phyloP scores from a whole-genome alignment of 2,797 vertebrate genomes.

The Kryptolebias ocellatus region DNA sequence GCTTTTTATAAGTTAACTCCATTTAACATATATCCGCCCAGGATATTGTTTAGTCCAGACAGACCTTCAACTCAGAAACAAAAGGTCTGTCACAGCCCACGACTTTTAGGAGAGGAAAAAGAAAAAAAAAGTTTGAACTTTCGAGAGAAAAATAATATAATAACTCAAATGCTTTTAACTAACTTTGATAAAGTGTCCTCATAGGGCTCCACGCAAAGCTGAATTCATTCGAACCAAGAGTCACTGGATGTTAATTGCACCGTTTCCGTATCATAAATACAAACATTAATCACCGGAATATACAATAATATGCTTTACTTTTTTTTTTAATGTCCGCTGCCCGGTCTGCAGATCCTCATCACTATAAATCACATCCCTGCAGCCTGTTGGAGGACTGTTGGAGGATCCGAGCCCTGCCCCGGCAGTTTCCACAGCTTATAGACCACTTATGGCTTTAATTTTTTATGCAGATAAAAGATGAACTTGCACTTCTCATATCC shows the following conservation, averaged over 20 bases:
- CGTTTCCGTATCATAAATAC: constrained; percentile 82
- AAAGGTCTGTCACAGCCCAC: constrained; percentile 21
- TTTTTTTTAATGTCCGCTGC: constrained; percentile 80
- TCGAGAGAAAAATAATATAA: background rate
- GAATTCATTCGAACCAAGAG: constrained; percentile 73
- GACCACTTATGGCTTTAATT: constrained; percentile 67
- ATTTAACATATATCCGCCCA: constrained; percentile 82
- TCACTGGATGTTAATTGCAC: constrained; percentile 81
- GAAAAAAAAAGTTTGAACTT: background rate
- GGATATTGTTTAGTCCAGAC: constrained; percentile 65
- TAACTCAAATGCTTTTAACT: constrained; percentile 13
- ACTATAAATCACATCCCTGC: constrained; percentile 83
- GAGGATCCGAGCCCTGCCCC: constrained; percentile 61
- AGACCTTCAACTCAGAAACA: constrained; percentile 54
- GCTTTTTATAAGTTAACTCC: constrained; percentile 83
- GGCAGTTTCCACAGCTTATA: constrained; percentile 81
- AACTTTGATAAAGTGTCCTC: constrained; percentile 42
- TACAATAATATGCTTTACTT: constrained; percentile 81
- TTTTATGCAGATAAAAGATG: constrained; percentile 66
- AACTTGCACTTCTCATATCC: constrained; percentile 28
- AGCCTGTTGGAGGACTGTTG: constrained; percentile 70
- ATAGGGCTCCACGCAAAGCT: constrained; percentile 42
- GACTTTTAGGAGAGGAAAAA: background rate
- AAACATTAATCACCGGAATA: constrained; percentile 80
- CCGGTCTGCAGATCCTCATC: constrained; percentile 77